Base-by-base conservation (phyloP, 1,140 invertebrate genomes). In the Eubasilissa regina region DNA sequence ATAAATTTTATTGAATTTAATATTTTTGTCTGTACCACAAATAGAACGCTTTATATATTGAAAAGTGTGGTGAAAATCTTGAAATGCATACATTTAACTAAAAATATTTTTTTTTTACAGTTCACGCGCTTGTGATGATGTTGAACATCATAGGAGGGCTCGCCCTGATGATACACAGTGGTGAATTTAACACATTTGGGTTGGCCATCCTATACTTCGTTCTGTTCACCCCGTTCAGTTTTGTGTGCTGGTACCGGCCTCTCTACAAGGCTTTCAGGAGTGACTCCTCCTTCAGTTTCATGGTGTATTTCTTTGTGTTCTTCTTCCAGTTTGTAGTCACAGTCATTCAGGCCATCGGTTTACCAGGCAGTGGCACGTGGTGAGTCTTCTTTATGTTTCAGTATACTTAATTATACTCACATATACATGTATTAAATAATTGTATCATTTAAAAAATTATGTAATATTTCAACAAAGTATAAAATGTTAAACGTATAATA, bases 281-380 rank as follows among this genome's bases (percentile, higher is more conserved):
- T 85, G 98, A 99, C 89, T 99, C 97, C 84, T 99, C 98, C 1
- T 98, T 99, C 90, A 99, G 99, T 89, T 99, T 99, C 87, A 99
- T 99, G 96, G 95, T 99, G 35, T 99, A 99, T 91, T 99, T 99
- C 92, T 98, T 99, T 86, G 95, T 99, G 81, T 99, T 99, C 89
- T 98, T 99, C 90, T 97, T 98, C 90, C 98, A 99, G 94, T 94
- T 97, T 84, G 90, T 98, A 66, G 94, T 98, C 68, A 95, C 95
- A 55, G 86, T 96, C 62, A 92, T 99, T 55, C 96, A 98, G 89
- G 91, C 95, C 17, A 92, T 99, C 84, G 98, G 97, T 80, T 93
- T 97, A 83, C 91, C 90, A 8, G 91, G 91, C 70, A 92, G 93
- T 62, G 95, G 95, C 60, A 94, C 94, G 81, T 95, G 95, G 95